Percentiles rank a stretch among this genome's conserved stretches.
Evolutionary conservation across 2,888 invertebrate species (phyloP).

Genomic region (Leptothorax acervorum): DNA sequence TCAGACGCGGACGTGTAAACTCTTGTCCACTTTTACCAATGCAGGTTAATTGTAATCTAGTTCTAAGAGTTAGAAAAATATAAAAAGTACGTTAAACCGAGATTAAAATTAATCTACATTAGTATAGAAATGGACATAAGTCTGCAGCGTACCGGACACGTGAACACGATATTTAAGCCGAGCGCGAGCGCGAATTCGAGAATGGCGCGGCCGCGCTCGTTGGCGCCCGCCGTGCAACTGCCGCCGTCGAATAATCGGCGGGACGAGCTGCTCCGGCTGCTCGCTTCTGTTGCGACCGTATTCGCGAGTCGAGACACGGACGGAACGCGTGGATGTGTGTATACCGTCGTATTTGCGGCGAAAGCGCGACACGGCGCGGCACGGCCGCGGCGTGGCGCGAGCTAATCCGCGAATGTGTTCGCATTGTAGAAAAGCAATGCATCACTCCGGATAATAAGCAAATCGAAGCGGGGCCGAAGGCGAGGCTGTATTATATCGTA

Average conservation of each 20-base stretch:
- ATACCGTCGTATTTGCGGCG: not conserved
- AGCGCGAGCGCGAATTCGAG: not conserved
- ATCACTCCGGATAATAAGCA: conserved; percentile 42
- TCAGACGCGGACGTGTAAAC: not conserved
- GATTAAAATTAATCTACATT: too few species aligned
- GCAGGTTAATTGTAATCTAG: too few species aligned
- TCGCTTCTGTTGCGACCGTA: not conserved
- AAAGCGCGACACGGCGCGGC: not conserved
- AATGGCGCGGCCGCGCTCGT: conserved; percentile 15
- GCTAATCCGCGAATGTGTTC: conserved; percentile 39
- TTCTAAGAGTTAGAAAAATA: too few species aligned
- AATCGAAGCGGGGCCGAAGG: conserved; percentile 12
- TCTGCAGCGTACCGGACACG: not conserved
- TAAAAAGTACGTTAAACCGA: too few species aligned
- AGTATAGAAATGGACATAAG: too few species aligned
- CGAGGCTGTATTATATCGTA: not conserved
- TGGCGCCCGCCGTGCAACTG: conserved; percentile 57
- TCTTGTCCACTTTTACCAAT: too few species aligned
- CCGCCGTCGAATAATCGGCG: conserved; percentile 53
- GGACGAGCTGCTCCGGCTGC: not conserved
- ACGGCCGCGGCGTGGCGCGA: not conserved
- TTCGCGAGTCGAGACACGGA: conserved; percentile 1
- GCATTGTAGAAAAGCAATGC: conserved; percentile 42
- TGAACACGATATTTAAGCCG: not conserved
- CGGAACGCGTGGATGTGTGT: not conserved